Evolutionary conservation across 2,797 vertebrate species (phyloP).

Genomic region (Peromyscus nudipes): DNA sequence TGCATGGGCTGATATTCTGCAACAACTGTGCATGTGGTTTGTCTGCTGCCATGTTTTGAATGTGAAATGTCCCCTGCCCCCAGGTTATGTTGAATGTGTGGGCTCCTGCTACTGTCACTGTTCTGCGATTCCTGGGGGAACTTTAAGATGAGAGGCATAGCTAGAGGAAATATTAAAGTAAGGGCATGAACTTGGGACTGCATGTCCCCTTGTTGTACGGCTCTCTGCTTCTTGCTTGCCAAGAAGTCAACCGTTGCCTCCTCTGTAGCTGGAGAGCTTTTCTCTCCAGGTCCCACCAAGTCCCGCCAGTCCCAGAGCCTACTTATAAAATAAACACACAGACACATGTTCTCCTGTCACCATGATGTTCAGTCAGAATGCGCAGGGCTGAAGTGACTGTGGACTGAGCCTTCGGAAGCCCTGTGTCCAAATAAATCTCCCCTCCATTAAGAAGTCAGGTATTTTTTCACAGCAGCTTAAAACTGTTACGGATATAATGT

Average conservation of each 20-base stretch:
- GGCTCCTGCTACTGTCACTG: not conserved
- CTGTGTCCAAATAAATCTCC: not conserved
- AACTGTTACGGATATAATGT: not conserved
- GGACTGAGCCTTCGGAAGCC: not conserved
- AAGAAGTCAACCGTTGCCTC: not conserved
- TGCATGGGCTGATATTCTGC: not conserved
- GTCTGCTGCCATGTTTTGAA: not conserved
- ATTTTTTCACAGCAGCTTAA: not conserved
- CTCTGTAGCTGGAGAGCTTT: too few species aligned
- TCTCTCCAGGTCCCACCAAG: too few species aligned
- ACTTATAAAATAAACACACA: too few species aligned
- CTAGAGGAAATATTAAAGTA: not conserved
- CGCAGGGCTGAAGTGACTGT: not conserved
- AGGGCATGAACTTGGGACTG: not conserved
- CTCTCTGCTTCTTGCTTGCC: not conserved
- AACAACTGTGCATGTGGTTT: not conserved
- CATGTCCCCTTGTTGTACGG: not conserved
- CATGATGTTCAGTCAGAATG: not conserved
- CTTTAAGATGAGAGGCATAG: not conserved
- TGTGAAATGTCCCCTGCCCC: not conserved
- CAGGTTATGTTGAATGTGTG: not conserved
- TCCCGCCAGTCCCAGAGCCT: too few species aligned
- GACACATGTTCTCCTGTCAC: not conserved
- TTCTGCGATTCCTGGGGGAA: too few species aligned
- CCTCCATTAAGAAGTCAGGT: not conserved